Evolutionary conservation across 2,113 vertebrate species (phyloP), one percentile per base, ranked within the genome.

Genomic region (Aplodontia rufa): DNA sequence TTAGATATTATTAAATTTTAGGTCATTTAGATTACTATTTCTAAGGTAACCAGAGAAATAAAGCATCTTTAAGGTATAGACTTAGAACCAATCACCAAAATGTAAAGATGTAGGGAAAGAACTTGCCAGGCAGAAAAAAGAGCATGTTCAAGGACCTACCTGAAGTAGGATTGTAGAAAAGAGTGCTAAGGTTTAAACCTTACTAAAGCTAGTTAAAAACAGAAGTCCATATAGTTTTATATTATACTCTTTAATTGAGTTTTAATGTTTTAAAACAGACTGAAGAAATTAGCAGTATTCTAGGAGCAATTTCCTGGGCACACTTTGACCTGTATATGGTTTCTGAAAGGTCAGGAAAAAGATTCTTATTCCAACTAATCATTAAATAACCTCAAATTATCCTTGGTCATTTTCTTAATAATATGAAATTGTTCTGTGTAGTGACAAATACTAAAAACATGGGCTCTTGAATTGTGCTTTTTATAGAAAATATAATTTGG

Each of bases 321-420:
- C 58, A 86, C 69, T 83, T 83, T 83, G 24, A 17, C 37, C 64
- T 78, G 62, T 79, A 66, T 87, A 76, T n/a, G 28, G 62, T 74
- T 58, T 11, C 8, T 35, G 49, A 49, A 78, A 71, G 3, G 75
- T 90, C 37, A 93, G 40, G 12, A 47, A 71, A 83, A 89, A 32
- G 14, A 80, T 85, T 84, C 22, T 69, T n/a, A 84, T 53, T 68
- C n/a, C 81, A 97, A 42, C 87, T 87, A 47, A 94, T 91, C 75
- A 97, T 82, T 72, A 94, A 93, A 68, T 55, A 88, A 17, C 11
- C 37, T 91, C 49, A 74, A 89, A 86, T 64, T 86, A 78, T 78
- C 30, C n/a, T 72, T 83, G 47, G 35, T 47, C 75, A 74, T 53
- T 96, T 93, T 94, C 19, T 49, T 64, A 85, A 80, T 78, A 84